phyloP scores from a whole-genome alignment of 2,113 vertebrate species.

The Muntiacus reevesi region DNA sequence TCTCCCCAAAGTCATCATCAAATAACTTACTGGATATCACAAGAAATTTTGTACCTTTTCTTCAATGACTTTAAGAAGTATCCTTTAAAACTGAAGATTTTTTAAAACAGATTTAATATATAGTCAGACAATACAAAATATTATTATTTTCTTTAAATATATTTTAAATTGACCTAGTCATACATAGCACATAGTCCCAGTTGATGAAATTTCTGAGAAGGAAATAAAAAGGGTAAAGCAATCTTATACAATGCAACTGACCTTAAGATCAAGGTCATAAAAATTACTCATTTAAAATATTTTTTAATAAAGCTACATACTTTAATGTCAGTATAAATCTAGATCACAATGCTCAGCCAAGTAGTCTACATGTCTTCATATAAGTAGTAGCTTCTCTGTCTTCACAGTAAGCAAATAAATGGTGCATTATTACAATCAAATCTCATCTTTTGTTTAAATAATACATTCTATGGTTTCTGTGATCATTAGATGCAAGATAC shows the following conservation, averaged over 20 bases:
- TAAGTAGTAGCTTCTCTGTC: background rate
- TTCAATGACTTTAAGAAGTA: background rate
- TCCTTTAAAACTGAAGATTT: background rate
- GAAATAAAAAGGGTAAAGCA: background rate
- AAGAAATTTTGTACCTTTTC: background rate
- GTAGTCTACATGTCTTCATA: background rate
- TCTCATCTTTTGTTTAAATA: background rate
- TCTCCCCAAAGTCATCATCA: background rate
- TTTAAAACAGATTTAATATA: background rate
- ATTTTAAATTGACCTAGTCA: background rate
- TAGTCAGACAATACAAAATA: background rate
- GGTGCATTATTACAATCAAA: background rate
- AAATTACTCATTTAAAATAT: background rate
- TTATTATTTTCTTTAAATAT: conserved; percentile 12
- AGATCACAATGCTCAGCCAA: background rate
- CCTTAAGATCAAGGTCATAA: background rate
- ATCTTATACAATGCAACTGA: background rate
- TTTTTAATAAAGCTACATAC: background rate
- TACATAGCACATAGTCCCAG: background rate
- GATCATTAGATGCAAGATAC: background rate
- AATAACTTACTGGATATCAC: background rate
- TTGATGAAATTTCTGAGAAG: background rate
- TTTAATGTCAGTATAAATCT: background rate
- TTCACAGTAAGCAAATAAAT: background rate
- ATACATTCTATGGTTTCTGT: background rate